Percentiles rank a stretch among this genome's conserved stretches.
Evolutionary conservation across 1,140 invertebrate genomes (phyloP).

Genomic region (Tetramorium simillimum): DNA sequence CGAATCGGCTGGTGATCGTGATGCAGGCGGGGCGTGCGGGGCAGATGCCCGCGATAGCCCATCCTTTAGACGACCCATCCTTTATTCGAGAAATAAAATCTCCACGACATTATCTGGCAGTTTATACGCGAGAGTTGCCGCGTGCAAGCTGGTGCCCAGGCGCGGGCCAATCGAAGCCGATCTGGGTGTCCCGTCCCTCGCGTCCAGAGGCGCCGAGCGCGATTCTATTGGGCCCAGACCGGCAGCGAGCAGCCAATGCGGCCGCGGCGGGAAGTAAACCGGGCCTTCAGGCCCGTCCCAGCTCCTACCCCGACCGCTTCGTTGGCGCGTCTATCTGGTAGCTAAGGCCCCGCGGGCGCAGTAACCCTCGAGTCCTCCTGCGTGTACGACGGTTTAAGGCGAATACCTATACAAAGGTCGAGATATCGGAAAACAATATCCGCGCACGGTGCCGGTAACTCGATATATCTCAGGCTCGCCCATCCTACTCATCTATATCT

Average conservation of each 20-base stretch:
- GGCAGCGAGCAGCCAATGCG: conserved; percentile 73
- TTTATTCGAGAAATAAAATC: conserved; percentile 74
- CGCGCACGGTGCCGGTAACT: conserved; percentile 74
- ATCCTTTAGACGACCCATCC: conserved; percentile 65
- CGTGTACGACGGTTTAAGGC: conserved; percentile 82
- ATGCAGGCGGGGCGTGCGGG: conserved; percentile 27
- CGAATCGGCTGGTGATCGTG: not conserved
- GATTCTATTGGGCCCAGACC: conserved; percentile 69
- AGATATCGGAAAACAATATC: conserved; percentile 82
- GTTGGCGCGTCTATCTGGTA: conserved; percentile 81
- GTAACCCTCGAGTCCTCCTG: conserved; percentile 85
- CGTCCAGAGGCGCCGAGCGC: not conserved
- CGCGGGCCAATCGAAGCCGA: conserved; percentile 71
- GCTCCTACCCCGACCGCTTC: conserved; percentile 68
- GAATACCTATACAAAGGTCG: conserved; percentile 78
- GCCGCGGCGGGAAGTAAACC: conserved; percentile 38
- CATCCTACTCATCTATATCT: conserved; percentile 17
- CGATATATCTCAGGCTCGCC: conserved; percentile 71
- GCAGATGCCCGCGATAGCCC: conserved; percentile 49
- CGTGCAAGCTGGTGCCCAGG: conserved; percentile 43
- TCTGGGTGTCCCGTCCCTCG: conserved; percentile 66
- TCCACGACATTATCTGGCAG: conserved; percentile 66
- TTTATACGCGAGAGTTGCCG: conserved; percentile 60
- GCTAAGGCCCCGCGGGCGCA: conserved; percentile 85
- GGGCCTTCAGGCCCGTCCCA: conserved; percentile 74